These are phyloP conservation scores for Phoxinus phoxinus DNA, from an alignment of 2,113 vertebrate species.

Conservation along the genomic window DNA sequence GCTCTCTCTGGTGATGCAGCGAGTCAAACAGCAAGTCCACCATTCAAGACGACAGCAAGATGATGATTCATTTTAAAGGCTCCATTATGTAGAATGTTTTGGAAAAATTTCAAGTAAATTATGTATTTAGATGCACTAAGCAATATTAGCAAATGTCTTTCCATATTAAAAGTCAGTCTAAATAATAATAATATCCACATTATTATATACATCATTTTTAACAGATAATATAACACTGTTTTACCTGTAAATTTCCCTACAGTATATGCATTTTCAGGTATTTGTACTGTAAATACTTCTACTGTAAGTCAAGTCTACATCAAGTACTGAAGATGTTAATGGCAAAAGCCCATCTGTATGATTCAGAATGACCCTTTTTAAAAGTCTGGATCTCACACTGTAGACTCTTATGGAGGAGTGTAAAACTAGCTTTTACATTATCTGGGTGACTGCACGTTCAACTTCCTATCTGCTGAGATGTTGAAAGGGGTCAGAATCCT, in stretches of 20 bases:
- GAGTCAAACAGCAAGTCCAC: slow-evolving; percentile 3
- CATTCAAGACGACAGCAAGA: not conserved
- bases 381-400: not conserved
- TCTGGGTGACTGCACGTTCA: slow-evolving; percentile 12
- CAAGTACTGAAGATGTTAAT: too few relatives aligned
- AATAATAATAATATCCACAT: too few relatives aligned
- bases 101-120: not conserved
- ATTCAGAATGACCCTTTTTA: not conserved
- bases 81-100: not conserved
- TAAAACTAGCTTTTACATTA: slow-evolving; percentile 25
- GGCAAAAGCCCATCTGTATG: not conserved
- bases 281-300: too few relatives aligned
- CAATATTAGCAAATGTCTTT: not conserved
- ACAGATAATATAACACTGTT: too few relatives aligned
- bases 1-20: not conserved
- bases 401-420: not conserved
- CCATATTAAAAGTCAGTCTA: too few relatives aligned
- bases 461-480: not conserved
- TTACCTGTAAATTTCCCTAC: too few relatives aligned
- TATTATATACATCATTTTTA: too few relatives aligned
- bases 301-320: too few relatives aligned
- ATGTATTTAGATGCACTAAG: not conserved
- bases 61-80: not conserved
- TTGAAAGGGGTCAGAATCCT: not conserved
- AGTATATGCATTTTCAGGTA: too few relatives aligned